Base-by-base conservation (phyloP, 2,113 vertebrate genomes). In the Conger conger region DNA sequence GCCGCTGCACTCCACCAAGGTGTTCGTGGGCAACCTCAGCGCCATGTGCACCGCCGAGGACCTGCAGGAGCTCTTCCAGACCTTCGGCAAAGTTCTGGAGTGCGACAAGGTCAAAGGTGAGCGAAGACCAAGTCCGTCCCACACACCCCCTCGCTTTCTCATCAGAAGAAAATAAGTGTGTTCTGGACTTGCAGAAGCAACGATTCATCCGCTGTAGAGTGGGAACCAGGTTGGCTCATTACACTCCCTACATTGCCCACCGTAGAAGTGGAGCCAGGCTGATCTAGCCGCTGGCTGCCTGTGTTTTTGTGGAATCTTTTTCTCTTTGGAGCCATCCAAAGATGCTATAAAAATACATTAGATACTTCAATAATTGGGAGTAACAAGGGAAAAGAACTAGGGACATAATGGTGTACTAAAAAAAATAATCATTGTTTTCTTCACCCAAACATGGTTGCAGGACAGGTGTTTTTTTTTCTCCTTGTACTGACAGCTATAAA, bases 31-130 rank as follows among this genome's bases (percentile, higher is more conserved):
- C 23, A 99, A 99, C 87, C 96, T 99, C 81, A 97, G 97, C 18
- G 96, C 97, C 83, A 97, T 97, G 91, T 99, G 97, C 90, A 99
- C 97, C 89, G 97, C 96, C n/a, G 96, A 96, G 83, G 98, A 99
- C 87, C 95, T 99, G 2, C 97, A 97, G 91, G 95, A 97, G 89
- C 95, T 98, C 73, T 99, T 99, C 92, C 97, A 99, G 93, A 97
- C 96, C 0, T 98, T 97, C 86, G 98, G 98, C 54, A 97, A 97
- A 93, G 98, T 99, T 86, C 95, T 98, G 45, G 98, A 99, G 82
- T 99, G 98, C 91, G 98, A 99, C 94, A 97, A 99, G 92, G 97
- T 99, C 50, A 99, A 99, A 99, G 98, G 98, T 99, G 95, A 95
- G 94, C 88, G 6, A n/a, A 13, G n/a, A n/a, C 0, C 27, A 33